Evolutionary conservation across 2,797 vertebrate genomes (phyloP).

Genomic region (Thalassophryne amazonica): DNA sequence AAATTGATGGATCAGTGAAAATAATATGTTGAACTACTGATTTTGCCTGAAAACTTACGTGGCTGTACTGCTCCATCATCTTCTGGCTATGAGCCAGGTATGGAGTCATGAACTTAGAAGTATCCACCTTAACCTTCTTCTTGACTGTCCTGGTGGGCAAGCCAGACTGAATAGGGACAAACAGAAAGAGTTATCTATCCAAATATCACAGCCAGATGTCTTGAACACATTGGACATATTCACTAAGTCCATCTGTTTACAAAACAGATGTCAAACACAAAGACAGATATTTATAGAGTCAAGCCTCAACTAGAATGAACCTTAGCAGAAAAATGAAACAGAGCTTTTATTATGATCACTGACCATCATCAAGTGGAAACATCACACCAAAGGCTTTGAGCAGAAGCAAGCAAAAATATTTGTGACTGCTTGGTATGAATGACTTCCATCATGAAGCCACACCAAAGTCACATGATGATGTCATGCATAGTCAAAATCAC

Average conservation of each 20-base stretch:
- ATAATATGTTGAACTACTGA: not conserved
- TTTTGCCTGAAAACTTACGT: constrained; percentile 69
- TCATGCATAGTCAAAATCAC: no score
- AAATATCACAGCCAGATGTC: not conserved
- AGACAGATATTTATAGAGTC: no score
- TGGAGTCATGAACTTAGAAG: constrained; percentile 96
- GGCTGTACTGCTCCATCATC: constrained; percentile 94
- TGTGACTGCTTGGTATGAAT: no score
- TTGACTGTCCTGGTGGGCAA: constrained; percentile 79
- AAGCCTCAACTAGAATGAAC: no score
- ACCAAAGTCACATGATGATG: no score
- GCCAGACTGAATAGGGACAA: constrained; percentile 48
- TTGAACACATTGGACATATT: not conserved
- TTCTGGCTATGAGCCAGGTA: constrained; percentile 96
- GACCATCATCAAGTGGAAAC: no score
- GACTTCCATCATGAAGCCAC: no score
- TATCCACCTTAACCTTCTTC: constrained; percentile 87
- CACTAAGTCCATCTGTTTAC: not conserved
- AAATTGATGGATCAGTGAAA: no score
- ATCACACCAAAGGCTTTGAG: no score
- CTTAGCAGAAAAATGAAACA: no score
- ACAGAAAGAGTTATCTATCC: constrained; percentile 6
- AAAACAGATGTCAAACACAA: not conserved
- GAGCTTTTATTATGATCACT: no score
- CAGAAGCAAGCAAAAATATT: no score